A percentile compares a stretch with the other conserved stretches of the same genome.
Conservation (phyloP, 2,797 vertebrate genomes). For the Semotilus atromaculatus region DNA sequence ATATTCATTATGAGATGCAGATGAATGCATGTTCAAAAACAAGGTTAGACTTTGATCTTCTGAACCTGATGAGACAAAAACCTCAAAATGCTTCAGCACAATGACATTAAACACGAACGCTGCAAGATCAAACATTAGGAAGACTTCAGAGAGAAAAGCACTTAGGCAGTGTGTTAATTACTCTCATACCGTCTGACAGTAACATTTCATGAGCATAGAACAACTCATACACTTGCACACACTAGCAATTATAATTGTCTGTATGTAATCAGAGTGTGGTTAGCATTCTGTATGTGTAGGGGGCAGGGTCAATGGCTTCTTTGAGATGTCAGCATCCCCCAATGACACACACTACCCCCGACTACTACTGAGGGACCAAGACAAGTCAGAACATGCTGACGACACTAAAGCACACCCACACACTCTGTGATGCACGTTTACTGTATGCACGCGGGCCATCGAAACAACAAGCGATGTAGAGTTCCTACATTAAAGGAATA, state of each 20-base stretch:
- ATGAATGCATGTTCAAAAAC: constrained; percentile 40
- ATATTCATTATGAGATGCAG: background rate
- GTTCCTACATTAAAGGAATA: background rate
- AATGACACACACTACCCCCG: constrained; percentile 31
- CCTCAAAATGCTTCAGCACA: constrained; percentile 18
- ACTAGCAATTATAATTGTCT: background rate
- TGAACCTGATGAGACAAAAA: constrained; percentile 27
- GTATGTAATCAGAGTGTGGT: constrained; percentile 6
- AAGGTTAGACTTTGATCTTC: constrained; percentile 46
- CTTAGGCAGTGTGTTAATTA: constrained; percentile 28
- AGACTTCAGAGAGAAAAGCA: constrained; percentile 12
- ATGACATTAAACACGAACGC: constrained; percentile 38
- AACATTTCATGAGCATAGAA: constrained; percentile 26
- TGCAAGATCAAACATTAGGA: constrained; percentile 26
- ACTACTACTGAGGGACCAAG: constrained; percentile 18
- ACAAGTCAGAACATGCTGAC: constrained; percentile 49
- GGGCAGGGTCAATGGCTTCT: background rate
- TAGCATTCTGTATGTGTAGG: background rate
- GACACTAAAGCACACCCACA: constrained; percentile 34
- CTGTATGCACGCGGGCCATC: background rate
- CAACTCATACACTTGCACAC: constrained; percentile 12
- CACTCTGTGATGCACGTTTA: background rate
- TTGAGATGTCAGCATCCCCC: constrained; percentile 34
- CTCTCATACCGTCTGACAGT: constrained; percentile 14
- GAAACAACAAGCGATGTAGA: background rate